Evolutionary conservation across 1,140 invertebrate genomes (phyloP).

Genomic region (fruit fly (Drosophila melanogaster)): Release_6_plus_ISO1_MT NT_033779.5:367501-368000

Average conservation of each 20-base stretch:
- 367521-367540: conserved; percentile 51
- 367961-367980: conserved; percentile 59
- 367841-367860: conserved; percentile 65
- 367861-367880: conserved; percentile 22
- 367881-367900: conserved; percentile 53
- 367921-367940: conserved; percentile 6
- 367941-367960: conserved; percentile 26
- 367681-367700: conserved; percentile 49
- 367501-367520: conserved; percentile 79
- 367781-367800: conserved; percentile 49
- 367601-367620: conserved; percentile 40
- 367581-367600: conserved; percentile 62
- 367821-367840: conserved; percentile 50
- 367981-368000: conserved; percentile 73
- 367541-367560: conserved; percentile 75
- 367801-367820: conserved; percentile 50
- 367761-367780: conserved; percentile 29
- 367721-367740: conserved; percentile 8
- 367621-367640: conserved; percentile 30
- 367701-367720: conserved; percentile 16
- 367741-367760: conserved; percentile 38
- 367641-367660: conserved; percentile 56
- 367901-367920: conserved; percentile 24
- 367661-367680: conserved; percentile 45
- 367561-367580: conserved; percentile 74